Conservation (phyloP, 2,888 invertebrate genomes). For the Colostygia pectinataria region DNA sequence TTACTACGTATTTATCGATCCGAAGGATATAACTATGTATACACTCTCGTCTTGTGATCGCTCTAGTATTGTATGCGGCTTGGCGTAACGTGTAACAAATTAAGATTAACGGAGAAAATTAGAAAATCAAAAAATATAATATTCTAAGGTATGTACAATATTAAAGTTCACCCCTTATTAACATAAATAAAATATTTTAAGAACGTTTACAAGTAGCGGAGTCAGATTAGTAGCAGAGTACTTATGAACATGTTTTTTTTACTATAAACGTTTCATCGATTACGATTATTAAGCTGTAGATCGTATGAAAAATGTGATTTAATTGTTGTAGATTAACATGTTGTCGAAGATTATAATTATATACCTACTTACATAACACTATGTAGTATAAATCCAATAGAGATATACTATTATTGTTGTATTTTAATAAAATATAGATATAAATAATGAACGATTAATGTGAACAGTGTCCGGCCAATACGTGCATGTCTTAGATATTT, state of each 20-base stretch:
- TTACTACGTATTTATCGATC: slow-evolving; percentile 73
- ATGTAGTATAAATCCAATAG: slow-evolving; percentile 74
- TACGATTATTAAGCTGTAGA: slow-evolving; percentile 63
- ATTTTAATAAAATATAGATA: slow-evolving; percentile 65
- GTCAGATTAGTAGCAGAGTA: slow-evolving; percentile 70
- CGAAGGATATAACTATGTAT: slow-evolving; percentile 65
- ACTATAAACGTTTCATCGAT: slow-evolving; percentile 55
- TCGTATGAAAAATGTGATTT: slow-evolving; percentile 74
- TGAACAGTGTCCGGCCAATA: slow-evolving; percentile 76
- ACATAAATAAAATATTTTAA: slow-evolving; percentile 71
- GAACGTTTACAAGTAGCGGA: slow-evolving; percentile 74
- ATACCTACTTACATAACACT: slow-evolving; percentile 68
- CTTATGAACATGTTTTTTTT: slow-evolving; percentile 61
- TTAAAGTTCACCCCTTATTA: slow-evolving; percentile 70
- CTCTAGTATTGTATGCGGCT: slow-evolving; percentile 80
- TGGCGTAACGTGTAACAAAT: slow-evolving; percentile 72
- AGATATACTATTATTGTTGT: slow-evolving; percentile 77
- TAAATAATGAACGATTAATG: slow-evolving; percentile 64
- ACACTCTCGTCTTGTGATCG: slow-evolving; percentile 64
- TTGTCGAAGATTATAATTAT: slow-evolving; percentile 67
- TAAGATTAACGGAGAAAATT: slow-evolving; percentile 62
- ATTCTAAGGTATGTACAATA: slow-evolving; percentile 77
- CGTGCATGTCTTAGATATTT: slow-evolving; percentile 68
- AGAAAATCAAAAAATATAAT: slow-evolving; percentile 57
- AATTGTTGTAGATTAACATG: slow-evolving; percentile 77